Conservation (phyloP, 1,140 invertebrate genomes). For the Oryctes rhinoceros region DNA sequence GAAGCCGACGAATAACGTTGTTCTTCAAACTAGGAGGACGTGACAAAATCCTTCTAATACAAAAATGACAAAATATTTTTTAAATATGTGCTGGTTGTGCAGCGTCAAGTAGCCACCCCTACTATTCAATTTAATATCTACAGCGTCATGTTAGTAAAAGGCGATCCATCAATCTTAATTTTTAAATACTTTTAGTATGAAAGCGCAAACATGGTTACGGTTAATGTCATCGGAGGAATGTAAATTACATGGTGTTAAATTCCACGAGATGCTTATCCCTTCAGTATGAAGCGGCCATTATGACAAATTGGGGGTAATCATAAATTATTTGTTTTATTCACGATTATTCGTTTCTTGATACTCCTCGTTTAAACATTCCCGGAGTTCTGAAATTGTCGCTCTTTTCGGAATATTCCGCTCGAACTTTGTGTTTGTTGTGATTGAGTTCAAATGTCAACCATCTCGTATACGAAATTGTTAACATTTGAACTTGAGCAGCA, state of each 20-base stretch:
- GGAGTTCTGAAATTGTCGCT: background rate
- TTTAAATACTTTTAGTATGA: too few species aligned
- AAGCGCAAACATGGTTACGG: too few species aligned
- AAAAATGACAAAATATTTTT: too few species aligned
- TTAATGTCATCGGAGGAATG: background rate
- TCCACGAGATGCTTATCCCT: background rate
- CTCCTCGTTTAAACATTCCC: background rate
- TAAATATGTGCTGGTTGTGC: too few species aligned
- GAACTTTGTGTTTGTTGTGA: conserved; percentile 18
- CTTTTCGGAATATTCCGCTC: background rate
- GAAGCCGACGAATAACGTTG: too few species aligned
- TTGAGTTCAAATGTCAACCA: conserved; percentile 36
- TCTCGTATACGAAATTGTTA: conserved; percentile 20
- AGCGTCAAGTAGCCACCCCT: too few species aligned
- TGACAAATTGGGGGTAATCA: background rate
- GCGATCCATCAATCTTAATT: too few species aligned
- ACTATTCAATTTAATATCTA: too few species aligned
- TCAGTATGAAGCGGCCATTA: background rate
- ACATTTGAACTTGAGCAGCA: conserved; percentile 1
- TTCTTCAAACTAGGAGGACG: too few species aligned
- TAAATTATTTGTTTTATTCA: conserved; percentile 5
- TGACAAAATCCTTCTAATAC: too few species aligned
- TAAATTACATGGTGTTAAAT: background rate
- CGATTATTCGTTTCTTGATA: background rate
- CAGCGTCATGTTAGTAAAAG: too few species aligned